These are phyloP conservation scores for Girardinichthys multiradiatus DNA, from an alignment of 2,113 vertebrate species.

Conservation along the genomic window DNA sequence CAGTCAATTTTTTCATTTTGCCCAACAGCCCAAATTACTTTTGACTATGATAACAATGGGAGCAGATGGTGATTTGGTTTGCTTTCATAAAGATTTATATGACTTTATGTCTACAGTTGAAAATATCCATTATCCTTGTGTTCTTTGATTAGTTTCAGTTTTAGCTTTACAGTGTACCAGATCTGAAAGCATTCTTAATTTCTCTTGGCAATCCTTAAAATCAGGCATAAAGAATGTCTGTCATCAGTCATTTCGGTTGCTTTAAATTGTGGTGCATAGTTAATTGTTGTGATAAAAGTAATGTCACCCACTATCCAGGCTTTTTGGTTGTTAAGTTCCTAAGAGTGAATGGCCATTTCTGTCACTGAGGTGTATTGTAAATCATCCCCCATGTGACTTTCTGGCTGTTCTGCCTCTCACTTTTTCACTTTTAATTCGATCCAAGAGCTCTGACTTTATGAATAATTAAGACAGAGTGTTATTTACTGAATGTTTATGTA, in stretches of 20 bases:
- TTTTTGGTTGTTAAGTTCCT: slow-evolving; percentile 29
- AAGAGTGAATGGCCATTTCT: slow-evolving; percentile 18
- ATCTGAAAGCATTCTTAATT: not conserved
- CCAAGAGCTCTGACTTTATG: slow-evolving; percentile 36
- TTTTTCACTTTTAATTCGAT: slow-evolving; percentile 40
- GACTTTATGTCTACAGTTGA: not conserved
- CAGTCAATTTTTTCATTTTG: no score
- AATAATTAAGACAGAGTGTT: slow-evolving; percentile 59
- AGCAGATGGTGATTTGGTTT: no score
- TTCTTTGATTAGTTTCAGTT: not conserved
- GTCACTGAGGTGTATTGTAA: slow-evolving; percentile 19
- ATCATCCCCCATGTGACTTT: slow-evolving; percentile 5
- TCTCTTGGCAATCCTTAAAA: not conserved
- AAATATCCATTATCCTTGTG: not conserved
- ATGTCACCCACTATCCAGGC: slow-evolving; percentile 8
- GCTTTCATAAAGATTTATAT: no score
- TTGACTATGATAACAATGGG: no score
- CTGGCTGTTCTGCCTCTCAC: not conserved
- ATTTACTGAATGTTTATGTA: slow-evolving; percentile 65
- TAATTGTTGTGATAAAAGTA: slow-evolving; percentile 1
- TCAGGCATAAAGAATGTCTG: not conserved
- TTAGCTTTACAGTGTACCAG: not conserved
- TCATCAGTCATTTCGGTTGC: not conserved
- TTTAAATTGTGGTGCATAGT: slow-evolving; percentile 13
- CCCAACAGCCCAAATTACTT: no score